Percentiles rank a stretch among this genome's conserved stretches.
phyloP scores from a whole-genome alignment of 2,113 vertebrate genomes.

The Mellivora capensis region DNA sequence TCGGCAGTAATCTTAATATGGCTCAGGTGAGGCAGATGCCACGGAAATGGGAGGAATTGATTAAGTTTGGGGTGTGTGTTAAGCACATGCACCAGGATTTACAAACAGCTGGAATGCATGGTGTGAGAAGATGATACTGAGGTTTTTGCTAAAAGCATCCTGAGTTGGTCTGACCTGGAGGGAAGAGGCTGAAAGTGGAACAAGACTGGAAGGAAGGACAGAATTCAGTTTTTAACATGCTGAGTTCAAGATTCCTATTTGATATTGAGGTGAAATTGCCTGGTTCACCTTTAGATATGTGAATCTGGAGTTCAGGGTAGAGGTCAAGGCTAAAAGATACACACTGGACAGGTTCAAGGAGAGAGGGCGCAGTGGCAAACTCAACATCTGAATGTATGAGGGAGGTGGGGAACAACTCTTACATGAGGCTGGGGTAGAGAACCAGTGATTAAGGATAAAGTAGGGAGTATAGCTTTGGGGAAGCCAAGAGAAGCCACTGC shows the following conservation, averaged over 20 bases:
- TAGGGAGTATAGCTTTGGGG: background rate
- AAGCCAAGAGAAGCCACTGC: background rate
- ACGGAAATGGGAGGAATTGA: background rate
- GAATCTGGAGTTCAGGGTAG: background rate
- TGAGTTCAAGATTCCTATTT: background rate
- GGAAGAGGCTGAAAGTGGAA: background rate
- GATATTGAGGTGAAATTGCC: background rate
- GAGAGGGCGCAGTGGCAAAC: background rate
- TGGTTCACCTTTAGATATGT: background rate
- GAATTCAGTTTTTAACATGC: background rate
- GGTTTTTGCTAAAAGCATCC: background rate
- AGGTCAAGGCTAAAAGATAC: background rate
- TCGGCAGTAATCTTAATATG: background rate
- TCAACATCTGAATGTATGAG: background rate
- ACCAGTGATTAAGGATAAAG: background rate
- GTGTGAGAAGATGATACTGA: background rate
- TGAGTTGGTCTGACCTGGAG: background rate
- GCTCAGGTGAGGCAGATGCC: rapidly evolving
- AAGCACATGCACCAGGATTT: background rate
- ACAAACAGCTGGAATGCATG: rapidly evolving
- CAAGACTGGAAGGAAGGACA: background rate
- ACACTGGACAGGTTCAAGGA: background rate
- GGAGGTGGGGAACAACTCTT: background rate
- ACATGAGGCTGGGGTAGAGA: background rate
- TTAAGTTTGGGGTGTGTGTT: background rate